Evolutionary conservation across 2,888 invertebrate species (phyloP).

Genomic region (Eristalis pertinax): DNA sequence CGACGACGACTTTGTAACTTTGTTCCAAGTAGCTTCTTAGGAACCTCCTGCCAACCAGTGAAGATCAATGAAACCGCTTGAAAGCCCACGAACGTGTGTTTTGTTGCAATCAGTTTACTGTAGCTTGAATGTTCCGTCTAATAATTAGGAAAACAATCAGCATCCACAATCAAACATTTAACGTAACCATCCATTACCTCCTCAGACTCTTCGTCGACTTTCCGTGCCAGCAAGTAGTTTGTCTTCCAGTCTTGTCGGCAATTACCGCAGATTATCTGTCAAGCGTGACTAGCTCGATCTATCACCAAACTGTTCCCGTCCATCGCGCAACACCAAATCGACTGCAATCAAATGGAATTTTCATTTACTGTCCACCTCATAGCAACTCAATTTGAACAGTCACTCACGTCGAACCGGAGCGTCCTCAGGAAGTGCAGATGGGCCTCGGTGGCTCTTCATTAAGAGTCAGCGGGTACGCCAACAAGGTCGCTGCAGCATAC

Average conservation of each 20-base stretch:
- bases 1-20: no score
- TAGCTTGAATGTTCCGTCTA: no score
- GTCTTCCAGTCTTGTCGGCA: neutral
- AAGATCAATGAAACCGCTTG: no score
- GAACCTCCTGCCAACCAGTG: no score
- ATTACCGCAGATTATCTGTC: neutral
- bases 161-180: no score
- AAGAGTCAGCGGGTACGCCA: constrained; percentile 11
- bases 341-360: neutral
- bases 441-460: constrained; percentile 5
- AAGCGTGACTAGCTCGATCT: neutral
- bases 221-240: neutral
- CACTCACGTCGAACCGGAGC: neutral
- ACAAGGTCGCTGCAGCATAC: constrained; percentile 18
- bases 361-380: neutral
- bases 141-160: no score
- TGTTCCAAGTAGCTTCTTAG: no score
- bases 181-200: no score
- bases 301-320: neutral
- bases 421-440: constrained; percentile 10
- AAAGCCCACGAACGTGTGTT: no score
- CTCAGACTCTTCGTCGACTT: no score
- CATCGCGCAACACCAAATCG: neutral
- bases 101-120: no score
- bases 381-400: neutral